Evolutionary conservation across 2,113 vertebrate genomes (phyloP).

Genomic region (Forbesichthys agassizii): DNA sequence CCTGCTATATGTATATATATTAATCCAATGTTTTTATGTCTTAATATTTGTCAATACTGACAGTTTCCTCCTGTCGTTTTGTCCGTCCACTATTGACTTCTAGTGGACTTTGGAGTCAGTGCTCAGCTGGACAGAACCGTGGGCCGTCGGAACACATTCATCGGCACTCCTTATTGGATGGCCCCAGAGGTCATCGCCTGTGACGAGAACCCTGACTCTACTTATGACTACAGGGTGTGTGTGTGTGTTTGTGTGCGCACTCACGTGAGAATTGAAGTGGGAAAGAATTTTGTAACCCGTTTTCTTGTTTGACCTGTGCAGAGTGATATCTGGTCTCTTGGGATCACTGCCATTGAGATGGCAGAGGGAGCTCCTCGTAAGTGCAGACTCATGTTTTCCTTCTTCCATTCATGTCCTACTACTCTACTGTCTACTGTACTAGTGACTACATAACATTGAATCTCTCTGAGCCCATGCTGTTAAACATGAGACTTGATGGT

Average conservation of each 20-base stretch:
- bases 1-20: too few species aligned
- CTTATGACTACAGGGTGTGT: slow-evolving; percentile 90
- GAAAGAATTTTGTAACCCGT: slow-evolving; percentile 2
- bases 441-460: not conserved
- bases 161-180: slow-evolving; percentile 96
- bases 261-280: not conserved
- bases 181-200: slow-evolving; percentile 93
- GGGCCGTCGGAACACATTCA: slow-evolving; percentile 91
- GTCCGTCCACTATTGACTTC: not conserved
- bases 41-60: too few species aligned
- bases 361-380: slow-evolving; percentile 92
- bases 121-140: slow-evolving; percentile 91
- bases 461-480: not conserved
- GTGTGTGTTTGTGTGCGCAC: not conserved
- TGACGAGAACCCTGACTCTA: slow-evolving; percentile 92
- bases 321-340: slow-evolving; percentile 94
- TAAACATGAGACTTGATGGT: not conserved
- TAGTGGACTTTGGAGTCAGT: slow-evolving; percentile 93
- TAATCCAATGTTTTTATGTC: too few species aligned
- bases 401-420: not conserved
- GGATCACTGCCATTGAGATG: slow-evolving; percentile 96
- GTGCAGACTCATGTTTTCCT: slow-evolving; percentile 46
- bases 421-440: not conserved
- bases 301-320: slow-evolving; percentile 50
- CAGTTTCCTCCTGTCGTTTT: not conserved